A percentile compares a stretch with the other conserved stretches of the same genome.
Evolutionary conservation across 2,888 invertebrate genomes (phyloP).

Genomic region (Ophioninae sp.): DNA sequence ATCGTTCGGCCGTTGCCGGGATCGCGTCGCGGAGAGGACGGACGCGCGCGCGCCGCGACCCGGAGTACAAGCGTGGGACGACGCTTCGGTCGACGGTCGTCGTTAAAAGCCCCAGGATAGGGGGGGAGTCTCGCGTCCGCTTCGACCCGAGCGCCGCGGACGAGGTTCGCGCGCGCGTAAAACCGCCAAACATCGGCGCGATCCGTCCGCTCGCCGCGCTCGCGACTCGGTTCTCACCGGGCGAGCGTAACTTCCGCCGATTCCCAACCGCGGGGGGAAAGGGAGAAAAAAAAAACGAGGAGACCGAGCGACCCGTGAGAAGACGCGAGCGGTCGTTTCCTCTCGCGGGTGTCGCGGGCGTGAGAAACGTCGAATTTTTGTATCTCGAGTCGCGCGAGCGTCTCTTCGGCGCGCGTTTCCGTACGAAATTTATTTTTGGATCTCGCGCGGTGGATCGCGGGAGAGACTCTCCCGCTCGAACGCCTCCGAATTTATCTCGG

Average conservation of each 20-base stretch:
- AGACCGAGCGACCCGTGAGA: too few species aligned
- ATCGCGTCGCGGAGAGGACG: too few species aligned
- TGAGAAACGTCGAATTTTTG: background rate
- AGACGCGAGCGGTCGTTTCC: too few species aligned
- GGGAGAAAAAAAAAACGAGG: too few species aligned
- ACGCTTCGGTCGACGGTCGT: conserved; percentile 29
- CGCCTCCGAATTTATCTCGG: conserved; percentile 1
- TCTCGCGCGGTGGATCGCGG: conserved; percentile 10
- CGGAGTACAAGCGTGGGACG: conserved; percentile 62
- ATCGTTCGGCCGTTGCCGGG: too few species aligned
- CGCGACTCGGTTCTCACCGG: conserved; percentile 48
- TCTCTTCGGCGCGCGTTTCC: conserved; percentile 23
- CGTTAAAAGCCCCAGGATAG: conserved; percentile 53
- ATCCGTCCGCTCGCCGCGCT: conserved; percentile 36
- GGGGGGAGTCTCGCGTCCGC: conserved; percentile 57
- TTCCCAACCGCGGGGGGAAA: too few species aligned
- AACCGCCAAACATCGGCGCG: conserved; percentile 53
- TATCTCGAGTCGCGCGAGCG: background rate
- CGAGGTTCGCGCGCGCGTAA: conserved; percentile 53
- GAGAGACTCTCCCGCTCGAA: conserved; percentile 6
- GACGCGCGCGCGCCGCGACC: too few species aligned
- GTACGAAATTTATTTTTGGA: conserved; percentile 42
- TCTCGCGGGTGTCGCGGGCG: background rate
- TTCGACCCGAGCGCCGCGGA: too few species aligned
- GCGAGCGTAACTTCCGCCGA: background rate